Base-by-base conservation (phyloP, 2,113 vertebrate species). In the Menura novaehollandiae region DNA sequence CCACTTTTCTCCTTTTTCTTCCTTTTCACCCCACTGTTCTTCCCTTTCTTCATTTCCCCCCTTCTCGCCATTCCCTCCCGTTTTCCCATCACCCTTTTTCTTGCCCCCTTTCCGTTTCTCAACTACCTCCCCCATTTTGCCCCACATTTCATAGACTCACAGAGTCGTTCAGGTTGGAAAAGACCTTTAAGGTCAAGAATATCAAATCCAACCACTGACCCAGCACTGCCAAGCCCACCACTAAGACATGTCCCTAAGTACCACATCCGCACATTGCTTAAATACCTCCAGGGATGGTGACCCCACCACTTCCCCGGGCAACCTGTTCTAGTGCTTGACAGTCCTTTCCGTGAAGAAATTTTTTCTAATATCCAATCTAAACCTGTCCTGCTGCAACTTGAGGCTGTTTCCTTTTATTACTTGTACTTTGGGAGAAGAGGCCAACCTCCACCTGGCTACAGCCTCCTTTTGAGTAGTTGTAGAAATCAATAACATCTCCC, bases 121-220 rank as follows among this genome's bases (percentile, higher is more conserved):
- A 24, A 1, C 23, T 18, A 3, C 27, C 5, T 56, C 21, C 27
- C 9, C 5, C 10, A 0, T 49, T 47, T 35, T 0, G 28, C 51
- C 7, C 22, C 20, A 7, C 44, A 5, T 78, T 64, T 69, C 19
- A 0, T 1, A 21, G 33, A 24, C 11, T n/a, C 20, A 4, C 46
- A 2, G 32, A 21, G 46, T 15, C 11, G 3, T 46, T 75, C n/a
- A 8, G 24, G 53, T 35, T 28, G 37, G n/a, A 47, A 62, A 47
- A 69, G 39, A 32, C 24, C n/a, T 68, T 76, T 53, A 32, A 9
- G 11, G 47, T 39, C 33, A 12, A 12, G n/a, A 62, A 27, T 30
- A 18, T 41, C 7, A 5, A 30, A 41, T 11, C 24, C n/a, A 18
- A 1, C 19, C 19, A 7, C 39, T 30, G 1, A 7, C 46, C 52